Base-by-base conservation (phyloP, 1,140 invertebrate genomes). In the Linepithema humile region DNA sequence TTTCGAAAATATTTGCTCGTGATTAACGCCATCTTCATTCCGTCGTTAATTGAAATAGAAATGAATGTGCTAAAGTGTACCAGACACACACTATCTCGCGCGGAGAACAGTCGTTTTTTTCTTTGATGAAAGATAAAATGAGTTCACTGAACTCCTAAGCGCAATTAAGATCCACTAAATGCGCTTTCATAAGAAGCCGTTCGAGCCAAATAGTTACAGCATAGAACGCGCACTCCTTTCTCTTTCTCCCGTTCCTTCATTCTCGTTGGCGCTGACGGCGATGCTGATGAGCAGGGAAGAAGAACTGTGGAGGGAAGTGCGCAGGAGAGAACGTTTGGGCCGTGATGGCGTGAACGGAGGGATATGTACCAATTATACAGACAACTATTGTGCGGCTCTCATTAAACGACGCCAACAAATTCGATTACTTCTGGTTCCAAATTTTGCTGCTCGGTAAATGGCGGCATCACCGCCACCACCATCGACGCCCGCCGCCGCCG, bases 391-490 rank as follows among this genome's bases (percentile, higher is more conserved):
- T 91, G 91, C 89, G 91, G 90, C 92, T 93, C 93, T 94, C 93
- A 93, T 94, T 94, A 94, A 94, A 93, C 92, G 93, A 93, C 90
- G 91, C 92, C 91, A 94, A 94, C 93, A 93, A 93, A 94, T 94
- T 94, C 93, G 93, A 94, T 94, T 94, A 94, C 92, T 94, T 93
- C 91, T 93, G 92, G 88, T 93, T 93, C 89, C 88, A 92, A 94
- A 94, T 92, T 93, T 93, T 89, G 91, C 88, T 83, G 91, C 89
- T 86, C 88, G 73, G 90, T 90, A 91, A 93, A 94, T 90, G 90
- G 77, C 82, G 75, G 85, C 87, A 89, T 86, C 89, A 86, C 88
- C 89, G 85, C 91, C 75, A 55, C 74, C 55, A 77, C 23, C 82
- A 40, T 78, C 74, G 60, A 43, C 86, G 82, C 84, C 26, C 38